These are phyloP conservation scores for Apodemus sylvaticus DNA, from an alignment of 2,113 vertebrate species.

Conservation along the genomic window DNA sequence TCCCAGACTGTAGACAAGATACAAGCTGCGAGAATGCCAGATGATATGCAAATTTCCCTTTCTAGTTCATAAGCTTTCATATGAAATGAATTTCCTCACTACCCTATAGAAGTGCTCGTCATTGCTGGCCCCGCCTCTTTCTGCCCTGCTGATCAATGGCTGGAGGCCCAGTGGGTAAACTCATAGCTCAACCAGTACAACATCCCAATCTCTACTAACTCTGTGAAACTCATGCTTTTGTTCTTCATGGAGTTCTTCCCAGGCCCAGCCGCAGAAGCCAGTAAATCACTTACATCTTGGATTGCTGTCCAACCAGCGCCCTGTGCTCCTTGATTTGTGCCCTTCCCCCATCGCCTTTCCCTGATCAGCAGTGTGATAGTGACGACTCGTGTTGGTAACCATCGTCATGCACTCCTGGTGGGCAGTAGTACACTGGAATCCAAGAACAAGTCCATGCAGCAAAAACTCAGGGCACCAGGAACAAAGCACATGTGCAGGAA, in stretches of 20 bases:
- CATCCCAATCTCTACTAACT: background rate
- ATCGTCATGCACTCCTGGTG: background rate
- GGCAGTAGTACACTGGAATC: background rate
- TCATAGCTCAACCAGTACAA: background rate
- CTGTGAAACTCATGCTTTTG: background rate
- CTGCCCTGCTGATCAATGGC: background rate
- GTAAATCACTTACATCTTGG: background rate
- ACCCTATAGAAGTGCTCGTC: background rate
- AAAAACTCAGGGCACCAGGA: background rate
- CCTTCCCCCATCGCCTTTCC: background rate
- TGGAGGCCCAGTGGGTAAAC: background rate
- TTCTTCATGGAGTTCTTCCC: background rate
- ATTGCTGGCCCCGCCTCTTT: rapidly evolving
- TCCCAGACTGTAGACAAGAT: background rate
- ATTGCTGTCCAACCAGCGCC: rapidly evolving
- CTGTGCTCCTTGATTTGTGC: background rate
- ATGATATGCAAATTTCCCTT: slow-evolving; percentile 7
- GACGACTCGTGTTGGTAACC: background rate
- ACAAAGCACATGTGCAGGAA: background rate
- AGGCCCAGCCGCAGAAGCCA: rapidly evolving
- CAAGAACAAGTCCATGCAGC: background rate
- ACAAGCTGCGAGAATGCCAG: slow-evolving; percentile 15
- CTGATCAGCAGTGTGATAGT: background rate
- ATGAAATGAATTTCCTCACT: background rate
- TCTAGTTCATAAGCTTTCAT: background rate